phyloP scores from a whole-genome alignment of 1,140 invertebrate species.

The Trichonephila clavipes region DNA sequence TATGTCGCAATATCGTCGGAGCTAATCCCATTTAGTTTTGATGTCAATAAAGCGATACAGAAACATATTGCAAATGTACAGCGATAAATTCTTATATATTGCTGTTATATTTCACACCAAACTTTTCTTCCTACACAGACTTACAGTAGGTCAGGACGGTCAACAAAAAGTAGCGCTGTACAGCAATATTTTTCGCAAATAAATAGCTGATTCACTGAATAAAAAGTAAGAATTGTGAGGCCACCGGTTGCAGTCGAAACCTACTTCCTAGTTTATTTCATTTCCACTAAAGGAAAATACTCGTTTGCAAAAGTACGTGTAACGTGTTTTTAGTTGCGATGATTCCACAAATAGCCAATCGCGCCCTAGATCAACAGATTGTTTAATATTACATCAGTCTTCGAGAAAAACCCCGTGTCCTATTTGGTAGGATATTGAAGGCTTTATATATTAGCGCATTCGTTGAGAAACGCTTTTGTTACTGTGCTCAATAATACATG shows the following conservation, averaged over 20 bases:
- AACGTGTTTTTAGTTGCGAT: slow-evolving; percentile 35
- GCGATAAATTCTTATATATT: too few species aligned
- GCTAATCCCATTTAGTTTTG: too few species aligned
- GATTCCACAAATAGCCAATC: background rate
- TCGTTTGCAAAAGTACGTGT: background rate
- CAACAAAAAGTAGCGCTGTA: background rate
- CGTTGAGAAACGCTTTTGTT: background rate
- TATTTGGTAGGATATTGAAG: background rate
- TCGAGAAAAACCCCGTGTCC: background rate
- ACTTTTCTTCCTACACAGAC: too few species aligned
- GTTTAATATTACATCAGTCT: slow-evolving; percentile 54
- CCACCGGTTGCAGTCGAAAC: background rate
- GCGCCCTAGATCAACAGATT: slow-evolving; percentile 23
- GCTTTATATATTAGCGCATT: background rate
- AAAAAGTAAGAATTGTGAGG: slow-evolving; percentile 5
- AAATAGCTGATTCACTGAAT: slow-evolving; percentile 26
- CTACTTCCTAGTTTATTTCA: slow-evolving; percentile 18
- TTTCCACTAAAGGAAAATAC: background rate
- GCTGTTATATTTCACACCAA: too few species aligned
- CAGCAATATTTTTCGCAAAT: background rate
- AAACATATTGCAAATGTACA: too few species aligned
- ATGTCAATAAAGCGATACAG: too few species aligned
- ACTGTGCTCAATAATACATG: background rate
- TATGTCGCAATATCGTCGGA: too few species aligned
- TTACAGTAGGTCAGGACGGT: background rate